phyloP scores from a whole-genome alignment of 2,888 invertebrate genomes.

The Tineola bisselliella region DNA sequence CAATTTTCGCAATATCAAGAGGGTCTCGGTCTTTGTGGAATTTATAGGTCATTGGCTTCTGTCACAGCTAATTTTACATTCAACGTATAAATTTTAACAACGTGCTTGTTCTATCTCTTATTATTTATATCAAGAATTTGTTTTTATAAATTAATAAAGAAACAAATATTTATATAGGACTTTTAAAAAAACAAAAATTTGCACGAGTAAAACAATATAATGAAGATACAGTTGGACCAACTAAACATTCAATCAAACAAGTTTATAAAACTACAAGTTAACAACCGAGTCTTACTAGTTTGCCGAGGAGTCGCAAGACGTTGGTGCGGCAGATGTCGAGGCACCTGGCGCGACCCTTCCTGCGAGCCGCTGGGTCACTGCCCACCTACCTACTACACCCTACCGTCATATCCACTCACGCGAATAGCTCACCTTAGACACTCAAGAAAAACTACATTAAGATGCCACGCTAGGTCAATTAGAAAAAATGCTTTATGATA shows the following conservation, averaged over 20 bases:
- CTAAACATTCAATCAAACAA: not conserved
- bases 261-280: not conserved
- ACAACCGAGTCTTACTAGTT: not conserved
- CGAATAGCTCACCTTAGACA: slow-evolving; percentile 5
- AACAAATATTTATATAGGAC: too few relatives aligned
- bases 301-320: slow-evolving; percentile 17
- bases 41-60: not conserved
- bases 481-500: slow-evolving; percentile 7
- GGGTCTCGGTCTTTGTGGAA: not conserved
- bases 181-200: too few relatives aligned
- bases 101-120: not conserved
- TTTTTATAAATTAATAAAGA: not conserved
- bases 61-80: not conserved
- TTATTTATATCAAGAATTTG: not conserved
- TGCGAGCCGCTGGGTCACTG: slow-evolving; percentile 47
- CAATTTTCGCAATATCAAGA: not conserved
- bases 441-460: not conserved
- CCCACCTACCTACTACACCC: slow-evolving; percentile 49
- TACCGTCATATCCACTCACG: slow-evolving; percentile 20
- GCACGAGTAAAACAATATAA: too few relatives aligned
- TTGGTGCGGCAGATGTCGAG: slow-evolving; percentile 53
- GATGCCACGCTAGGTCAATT: slow-evolving; percentile 1
- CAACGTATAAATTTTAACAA: not conserved
- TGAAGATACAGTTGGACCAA: too few relatives aligned
- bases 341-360: slow-evolving; percentile 64